Base-by-base conservation (phyloP, 2,888 invertebrate species). In the Drosophila borealis region DNA sequence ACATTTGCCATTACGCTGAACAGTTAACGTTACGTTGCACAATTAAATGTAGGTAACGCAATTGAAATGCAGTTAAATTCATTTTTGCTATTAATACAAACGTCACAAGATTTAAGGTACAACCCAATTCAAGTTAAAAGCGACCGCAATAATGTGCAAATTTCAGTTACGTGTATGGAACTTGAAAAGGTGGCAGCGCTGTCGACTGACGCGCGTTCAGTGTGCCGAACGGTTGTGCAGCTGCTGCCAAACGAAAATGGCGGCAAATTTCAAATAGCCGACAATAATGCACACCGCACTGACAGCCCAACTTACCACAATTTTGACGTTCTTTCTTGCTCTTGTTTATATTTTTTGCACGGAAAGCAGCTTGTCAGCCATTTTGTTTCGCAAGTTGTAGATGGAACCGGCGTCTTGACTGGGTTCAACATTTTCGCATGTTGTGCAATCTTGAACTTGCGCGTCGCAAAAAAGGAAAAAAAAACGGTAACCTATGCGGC, bases 181-280 rank as follows among this genome's bases (percentile, higher is more conserved):
- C 19, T 13, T 13, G 3, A 72, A 50, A 61, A 44, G 78, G 73
- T 74, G 74, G 74, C 74, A 74, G 57, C 74, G 37, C 73, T 64
- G 57, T 19, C 9, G 19, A 21, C 25, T 25, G 14, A 21, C 36
- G 45, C 8, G 25, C 42, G 78, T 74, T 71, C 61, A n/a, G 19
- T 2, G 1, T 11, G 10, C 17, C 2, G 17, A 77, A 37, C 74
- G 4, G 72, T 46, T 54, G 21, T 2, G 36, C 21, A 65, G 4
- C 55, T 19, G 61, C 1, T 56, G 3, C 8, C 1, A 3, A 4
- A 6, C 4, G 1, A 6, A 4, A 2, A 49, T 25, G n/a, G 66
- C 78, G 72, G 29, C 11, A 42, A 19, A 1, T 57, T 65, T 21
- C 2, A 44, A 75, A 69, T 14, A 2, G n/a, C 8, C 8, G 9